These are phyloP conservation scores for Rhea americana DNA, from an alignment of 2,113 vertebrate genomes.

Conservation along the genomic window DNA sequence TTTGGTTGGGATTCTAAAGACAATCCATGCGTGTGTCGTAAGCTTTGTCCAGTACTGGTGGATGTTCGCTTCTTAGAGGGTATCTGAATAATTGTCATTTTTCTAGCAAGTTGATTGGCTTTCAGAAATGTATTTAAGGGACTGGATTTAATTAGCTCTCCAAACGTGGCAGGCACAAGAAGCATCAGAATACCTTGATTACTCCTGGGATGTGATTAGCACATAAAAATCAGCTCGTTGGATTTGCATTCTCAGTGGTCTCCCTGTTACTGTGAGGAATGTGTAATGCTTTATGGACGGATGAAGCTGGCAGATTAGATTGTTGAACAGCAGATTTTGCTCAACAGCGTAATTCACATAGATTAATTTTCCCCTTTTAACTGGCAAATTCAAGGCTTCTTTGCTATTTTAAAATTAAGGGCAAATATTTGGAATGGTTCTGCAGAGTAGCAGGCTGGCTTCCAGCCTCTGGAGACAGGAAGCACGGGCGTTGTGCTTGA, in stretches of 20 bases:
- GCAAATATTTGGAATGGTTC: not conserved
- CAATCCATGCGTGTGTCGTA: not conserved
- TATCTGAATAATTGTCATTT: not conserved
- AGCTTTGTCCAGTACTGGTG: not conserved
- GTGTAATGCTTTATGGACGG: not conserved
- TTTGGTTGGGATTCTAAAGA: not conserved
- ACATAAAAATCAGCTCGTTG: not conserved
- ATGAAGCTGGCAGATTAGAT: not conserved
- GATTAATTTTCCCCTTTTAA: not conserved
- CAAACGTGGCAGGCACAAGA: not conserved
- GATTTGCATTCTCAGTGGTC: not conserved
- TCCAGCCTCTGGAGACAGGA: not conserved
- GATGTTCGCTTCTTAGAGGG: not conserved
- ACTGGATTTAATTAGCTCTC: not conserved
- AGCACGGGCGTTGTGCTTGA: rapidly evolving
- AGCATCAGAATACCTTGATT: not conserved
- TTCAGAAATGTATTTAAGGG: not conserved
- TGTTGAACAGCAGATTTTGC: not conserved
- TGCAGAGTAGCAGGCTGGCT: not conserved
- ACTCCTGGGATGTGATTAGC: not conserved
- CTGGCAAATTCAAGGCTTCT: not conserved
- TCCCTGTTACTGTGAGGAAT: not conserved
- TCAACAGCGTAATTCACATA: not conserved
- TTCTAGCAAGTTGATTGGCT: not conserved
- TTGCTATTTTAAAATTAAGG: not conserved